Percentiles rank a stretch among this genome's conserved stretches.
Evolutionary conservation across 1,140 invertebrate species (phyloP).

Genomic region (Anoplolepis gracilipes): DNA sequence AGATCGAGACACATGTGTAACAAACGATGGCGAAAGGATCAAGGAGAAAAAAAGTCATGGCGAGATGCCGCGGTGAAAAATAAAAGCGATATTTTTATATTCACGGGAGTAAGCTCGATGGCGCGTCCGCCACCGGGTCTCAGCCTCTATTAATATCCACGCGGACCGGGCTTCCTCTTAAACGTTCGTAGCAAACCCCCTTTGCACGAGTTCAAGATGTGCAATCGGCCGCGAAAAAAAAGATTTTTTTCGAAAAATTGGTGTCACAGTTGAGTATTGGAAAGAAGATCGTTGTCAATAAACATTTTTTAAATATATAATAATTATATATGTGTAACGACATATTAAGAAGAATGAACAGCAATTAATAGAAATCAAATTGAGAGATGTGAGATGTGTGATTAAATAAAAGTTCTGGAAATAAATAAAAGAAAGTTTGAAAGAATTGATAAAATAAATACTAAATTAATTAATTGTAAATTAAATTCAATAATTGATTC

Average conservation of each 20-base stretch:
- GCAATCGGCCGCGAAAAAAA: neutral
- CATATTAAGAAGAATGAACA: neutral
- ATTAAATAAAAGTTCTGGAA: neutral
- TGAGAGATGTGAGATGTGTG: neutral
- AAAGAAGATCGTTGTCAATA: neutral
- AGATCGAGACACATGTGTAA: conserved; percentile 1
- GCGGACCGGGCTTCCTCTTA: conserved; percentile 78
- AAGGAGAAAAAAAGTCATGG: conserved; percentile 33
- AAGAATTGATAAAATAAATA: neutral
- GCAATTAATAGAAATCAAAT: neutral
- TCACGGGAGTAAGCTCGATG: conserved; percentile 79
- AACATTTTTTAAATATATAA: neutral
- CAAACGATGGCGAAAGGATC: neutral
- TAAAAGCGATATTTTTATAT: conserved; percentile 85
- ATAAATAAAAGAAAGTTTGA: neutral
- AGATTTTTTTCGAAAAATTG: neutral
- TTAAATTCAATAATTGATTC: neutral
- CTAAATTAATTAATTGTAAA: neutral
- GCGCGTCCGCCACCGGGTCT: conserved; percentile 78
- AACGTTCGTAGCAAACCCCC: conserved; percentile 35
- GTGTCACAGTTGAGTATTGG: neutral
- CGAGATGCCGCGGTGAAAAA: conserved; percentile 71
- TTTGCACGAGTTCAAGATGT: conserved; percentile 10
- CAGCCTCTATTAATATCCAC: conserved; percentile 84
- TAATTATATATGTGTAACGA: neutral